These are phyloP conservation scores for Chaetodon auriga DNA, from an alignment of 2,113 vertebrate species.

Conservation along the genomic window DNA sequence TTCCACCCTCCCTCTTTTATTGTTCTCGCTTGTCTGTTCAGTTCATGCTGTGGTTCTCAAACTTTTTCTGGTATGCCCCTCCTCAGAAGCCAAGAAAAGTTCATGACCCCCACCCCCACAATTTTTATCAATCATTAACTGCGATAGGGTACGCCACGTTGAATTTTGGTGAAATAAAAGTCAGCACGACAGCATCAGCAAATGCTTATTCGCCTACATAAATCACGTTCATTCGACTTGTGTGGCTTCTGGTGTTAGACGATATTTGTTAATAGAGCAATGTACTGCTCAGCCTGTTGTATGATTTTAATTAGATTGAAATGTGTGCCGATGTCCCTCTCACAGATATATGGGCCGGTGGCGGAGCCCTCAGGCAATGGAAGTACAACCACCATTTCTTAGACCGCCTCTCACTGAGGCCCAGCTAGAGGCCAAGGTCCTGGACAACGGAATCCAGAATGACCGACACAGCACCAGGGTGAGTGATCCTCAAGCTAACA, in stretches of 20 bases:
- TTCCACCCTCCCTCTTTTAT: constrained; percentile 31
- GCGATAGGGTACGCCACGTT: too few relatives aligned
- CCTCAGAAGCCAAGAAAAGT: too few relatives aligned
- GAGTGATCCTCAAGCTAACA: constrained; percentile 16
- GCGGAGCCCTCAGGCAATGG: constrained; percentile 84
- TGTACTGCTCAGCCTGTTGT: not conserved
- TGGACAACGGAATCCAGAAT: constrained; percentile 96
- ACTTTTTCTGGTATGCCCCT: too few relatives aligned
- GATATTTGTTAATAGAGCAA: constrained; percentile 4
- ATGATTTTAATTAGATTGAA: not conserved
- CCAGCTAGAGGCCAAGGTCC: constrained; percentile 89
- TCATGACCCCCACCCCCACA: too few relatives aligned
- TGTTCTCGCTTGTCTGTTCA: constrained; percentile 24
- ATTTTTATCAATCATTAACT: too few relatives aligned
- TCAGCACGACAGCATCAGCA: too few relatives aligned
- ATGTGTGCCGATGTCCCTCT: not conserved
- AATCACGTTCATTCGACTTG: too few relatives aligned
- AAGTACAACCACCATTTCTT: constrained; percentile 93
- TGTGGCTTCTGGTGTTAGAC: constrained; percentile 3
- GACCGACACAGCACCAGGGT: constrained; percentile 92
- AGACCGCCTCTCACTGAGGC: constrained; percentile 88
- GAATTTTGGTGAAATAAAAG: too few relatives aligned
- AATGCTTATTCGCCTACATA: too few relatives aligned
- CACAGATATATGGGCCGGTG: constrained; percentile 92
- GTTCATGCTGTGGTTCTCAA: not conserved